Base-by-base conservation (phyloP, 2,888 invertebrate species). In the Pheosia tremula region DNA sequence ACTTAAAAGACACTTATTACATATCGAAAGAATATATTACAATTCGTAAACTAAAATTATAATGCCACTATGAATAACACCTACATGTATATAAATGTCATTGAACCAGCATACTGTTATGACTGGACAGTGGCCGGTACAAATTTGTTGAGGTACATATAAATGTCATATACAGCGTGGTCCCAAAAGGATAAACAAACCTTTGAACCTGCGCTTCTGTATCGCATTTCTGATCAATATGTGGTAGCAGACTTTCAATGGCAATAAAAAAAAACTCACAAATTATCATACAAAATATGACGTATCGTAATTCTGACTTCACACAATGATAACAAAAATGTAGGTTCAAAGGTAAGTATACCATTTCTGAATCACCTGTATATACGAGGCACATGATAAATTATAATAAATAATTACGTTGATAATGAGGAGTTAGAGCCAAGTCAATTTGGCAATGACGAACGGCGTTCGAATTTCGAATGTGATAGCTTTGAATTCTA, bases 61-160 rank as follows among this genome's bases (percentile, higher is more conserved):
- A 10, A 53, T 53, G 53, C 10, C 37, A 37, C 53, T 70, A 56
- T 61, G 62, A 64, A 36, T 62, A 62, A 71, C 68, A 50, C 50
- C 6, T 50, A 5, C 4, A 7, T 24, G 60, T 60, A 68, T 58
- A 62, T 62, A 52, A 60, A 65, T 60, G 69, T 45, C 68, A 9
- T 61, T 70, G 69, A 71, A 68, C 69, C 57, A 59, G 36, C 71
- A 59, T 60, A 58, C n/a, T 57, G 49, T 65, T 71, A 59, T 62
- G 57, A 60, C 57, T 62, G 65, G 60, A 71, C 57, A 60, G 9
- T 36, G 9, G 24, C 7, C 6, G 13, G 41, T 11, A 13, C 24
- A 56, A 57, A 37, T 11, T 38, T 54, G 9, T n/a, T 70, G 59
- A 64, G 61, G 67, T 56, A 50, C 39, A 47, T 7, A 55, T 37